Conservation (phyloP, 2,797 vertebrate species). For the Siniperca scherzeri region DNA sequence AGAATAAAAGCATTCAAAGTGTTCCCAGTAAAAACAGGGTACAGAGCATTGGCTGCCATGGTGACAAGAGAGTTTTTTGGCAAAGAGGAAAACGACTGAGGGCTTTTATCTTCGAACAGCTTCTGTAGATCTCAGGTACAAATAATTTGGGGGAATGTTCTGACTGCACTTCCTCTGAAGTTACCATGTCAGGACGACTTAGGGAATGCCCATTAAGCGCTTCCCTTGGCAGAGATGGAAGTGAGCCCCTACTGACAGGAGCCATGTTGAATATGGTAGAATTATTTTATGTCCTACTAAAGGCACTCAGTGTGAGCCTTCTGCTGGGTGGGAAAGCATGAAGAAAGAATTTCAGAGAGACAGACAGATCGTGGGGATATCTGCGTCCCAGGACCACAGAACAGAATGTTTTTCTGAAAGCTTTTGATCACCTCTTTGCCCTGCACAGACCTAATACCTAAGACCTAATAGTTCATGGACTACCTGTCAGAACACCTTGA, state of each 20-base stretch:
- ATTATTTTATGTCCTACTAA: constrained; percentile 33
- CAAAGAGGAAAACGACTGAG: constrained; percentile 15
- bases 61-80: constrained; percentile 43
- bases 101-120: constrained; percentile 40
- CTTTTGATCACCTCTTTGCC: constrained; percentile 9
- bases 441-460: not conserved
- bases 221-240: constrained; percentile 40
- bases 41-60: constrained; percentile 34
- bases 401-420: not conserved
- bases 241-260: constrained; percentile 20
- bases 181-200: constrained; percentile 22
- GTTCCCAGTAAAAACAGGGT: constrained; percentile 22
- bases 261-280: not conserved
- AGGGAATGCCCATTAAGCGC: constrained; percentile 8
- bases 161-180: constrained; percentile 30
- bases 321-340: constrained; percentile 7
- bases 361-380: not conserved
- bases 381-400: not conserved
- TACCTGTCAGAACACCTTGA: not conserved
- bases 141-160: constrained; percentile 31
- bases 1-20: constrained; percentile 32
- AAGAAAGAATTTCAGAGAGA: constrained; percentile 9
- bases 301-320: constrained; percentile 22
- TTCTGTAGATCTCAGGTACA: constrained; percentile 41
- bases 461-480: not conserved